phyloP scores from a whole-genome alignment of 2,888 invertebrate species.

The Cantharis flavilabris region DNA sequence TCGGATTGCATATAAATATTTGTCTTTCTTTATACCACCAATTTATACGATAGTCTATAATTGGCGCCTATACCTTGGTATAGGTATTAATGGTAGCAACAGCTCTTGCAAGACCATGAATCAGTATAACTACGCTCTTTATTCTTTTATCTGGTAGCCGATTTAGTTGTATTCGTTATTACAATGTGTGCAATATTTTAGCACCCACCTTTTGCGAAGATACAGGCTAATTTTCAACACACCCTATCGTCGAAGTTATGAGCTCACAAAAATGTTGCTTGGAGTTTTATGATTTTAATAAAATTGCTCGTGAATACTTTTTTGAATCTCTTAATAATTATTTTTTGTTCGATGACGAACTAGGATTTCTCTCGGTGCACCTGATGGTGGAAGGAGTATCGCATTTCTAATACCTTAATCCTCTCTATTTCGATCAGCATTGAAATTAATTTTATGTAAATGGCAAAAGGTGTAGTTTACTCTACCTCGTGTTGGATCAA shows the following conservation, averaged over 20 bases:
- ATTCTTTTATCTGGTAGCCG: constrained; percentile 51
- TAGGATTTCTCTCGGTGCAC: not conserved
- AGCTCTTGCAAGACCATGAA: constrained; percentile 45
- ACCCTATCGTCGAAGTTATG: constrained; percentile 23
- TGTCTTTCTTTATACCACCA: constrained; percentile 22
- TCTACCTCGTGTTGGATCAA: not conserved
- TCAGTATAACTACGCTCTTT: constrained; percentile 49
- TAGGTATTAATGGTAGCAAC: constrained; percentile 49
- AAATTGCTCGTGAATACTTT: not conserved
- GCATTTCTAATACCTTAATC: not conserved
- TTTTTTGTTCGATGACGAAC: not conserved
- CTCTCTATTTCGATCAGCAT: not conserved
- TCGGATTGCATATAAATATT: constrained; percentile 28
- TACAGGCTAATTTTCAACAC: constrained; percentile 34
- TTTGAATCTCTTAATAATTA: no score
- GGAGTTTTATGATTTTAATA: not conserved
- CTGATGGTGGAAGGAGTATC: not conserved
- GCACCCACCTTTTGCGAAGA: constrained; percentile 43
- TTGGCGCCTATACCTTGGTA: constrained; percentile 51
- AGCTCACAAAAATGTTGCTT: constrained; percentile 12
- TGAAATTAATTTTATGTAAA: not conserved
- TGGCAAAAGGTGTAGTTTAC: not conserved
- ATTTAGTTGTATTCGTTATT: constrained; percentile 48
- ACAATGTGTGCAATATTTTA: constrained; percentile 44
- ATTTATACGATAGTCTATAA: constrained; percentile 51